phyloP scores from a whole-genome alignment of 64 coral and sea anemone genomes.

The Porites australiensis region DNA sequence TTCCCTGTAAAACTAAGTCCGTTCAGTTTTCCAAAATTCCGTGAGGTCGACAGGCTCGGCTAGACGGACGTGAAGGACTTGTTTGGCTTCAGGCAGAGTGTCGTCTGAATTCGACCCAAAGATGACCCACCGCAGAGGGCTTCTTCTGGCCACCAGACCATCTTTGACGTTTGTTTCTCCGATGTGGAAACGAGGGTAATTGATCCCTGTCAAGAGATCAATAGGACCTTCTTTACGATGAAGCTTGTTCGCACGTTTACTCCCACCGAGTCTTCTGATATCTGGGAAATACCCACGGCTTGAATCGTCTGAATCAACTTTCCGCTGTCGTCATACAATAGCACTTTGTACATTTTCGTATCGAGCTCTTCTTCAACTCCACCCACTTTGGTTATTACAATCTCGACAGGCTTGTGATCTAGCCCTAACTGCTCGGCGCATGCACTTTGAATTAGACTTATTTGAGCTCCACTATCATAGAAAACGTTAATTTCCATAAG shows the following conservation, averaged over 20 bases:
- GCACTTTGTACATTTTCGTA: slow-evolving; percentile 74
- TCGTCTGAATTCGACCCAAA: slow-evolving; percentile 58
- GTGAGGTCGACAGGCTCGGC: slow-evolving; percentile 65
- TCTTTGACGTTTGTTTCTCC: slow-evolving; percentile 78
- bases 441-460: slow-evolving; percentile 52
- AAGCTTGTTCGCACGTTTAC: neutral
- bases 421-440: slow-evolving; percentile 46
- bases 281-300: slow-evolving; percentile 72
- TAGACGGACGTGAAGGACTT: slow-evolving; percentile 74
- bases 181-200: slow-evolving; percentile 75
- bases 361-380: slow-evolving; percentile 70
- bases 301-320: slow-evolving; percentile 49
- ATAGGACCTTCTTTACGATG: slow-evolving; percentile 61
- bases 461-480: slow-evolving; percentile 28
- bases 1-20: too few species aligned
- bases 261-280: slow-evolving; percentile 31
- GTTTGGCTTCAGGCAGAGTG: slow-evolving; percentile 11
- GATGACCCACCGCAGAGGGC: slow-evolving; percentile 78
- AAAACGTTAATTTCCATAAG: slow-evolving; percentile 29
- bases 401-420: neutral
- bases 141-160: slow-evolving; percentile 62
- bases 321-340: slow-evolving; percentile 35
- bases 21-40: slow-evolving; percentile 83
- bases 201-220: slow-evolving; percentile 76
- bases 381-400: slow-evolving; percentile 68